Evolutionary conservation across 2,888 invertebrate species (phyloP).

Genomic region (Tigriopus californicus): DNA sequence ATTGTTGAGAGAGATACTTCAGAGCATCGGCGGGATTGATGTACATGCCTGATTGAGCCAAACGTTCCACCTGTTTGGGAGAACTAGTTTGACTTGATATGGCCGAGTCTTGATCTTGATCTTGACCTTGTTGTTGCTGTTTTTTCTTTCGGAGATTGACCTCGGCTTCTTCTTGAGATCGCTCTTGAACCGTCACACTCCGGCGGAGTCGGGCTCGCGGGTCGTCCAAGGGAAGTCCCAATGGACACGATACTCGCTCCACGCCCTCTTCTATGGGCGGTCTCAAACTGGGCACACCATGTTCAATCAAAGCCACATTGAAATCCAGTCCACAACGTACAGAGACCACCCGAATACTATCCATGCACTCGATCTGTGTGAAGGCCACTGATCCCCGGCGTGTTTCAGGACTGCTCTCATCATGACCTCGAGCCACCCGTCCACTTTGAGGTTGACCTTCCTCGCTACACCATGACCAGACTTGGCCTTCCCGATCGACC

Average conservation of each 20-base stretch:
- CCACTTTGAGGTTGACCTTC: neutral
- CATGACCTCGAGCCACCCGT: neutral
- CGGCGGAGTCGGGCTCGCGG: neutral
- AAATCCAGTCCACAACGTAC: conserved; percentile 55
- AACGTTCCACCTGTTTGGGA: conserved; percentile 5
- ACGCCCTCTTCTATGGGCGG: conserved; percentile 38
- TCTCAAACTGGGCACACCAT: conserved; percentile 30
- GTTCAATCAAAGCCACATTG: conserved; percentile 51
- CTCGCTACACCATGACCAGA: neutral
- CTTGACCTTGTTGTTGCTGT: conserved; percentile 22
- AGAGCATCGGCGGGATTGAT: conserved; percentile 56
- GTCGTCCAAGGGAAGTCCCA: conserved; percentile 17
- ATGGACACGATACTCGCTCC: conserved; percentile 37
- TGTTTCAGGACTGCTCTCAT: conserved; percentile 4
- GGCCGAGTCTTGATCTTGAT: conserved; percentile 23
- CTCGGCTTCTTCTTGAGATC: neutral
- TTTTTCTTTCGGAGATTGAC: neutral
- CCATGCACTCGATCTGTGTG: conserved; percentile 34
- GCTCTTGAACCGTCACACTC: conserved; percentile 1
- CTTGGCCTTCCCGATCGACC: neutral
- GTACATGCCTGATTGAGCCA: neutral
- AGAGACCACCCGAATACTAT: conserved; percentile 44
- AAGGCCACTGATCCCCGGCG: neutral
- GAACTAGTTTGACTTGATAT: neutral
- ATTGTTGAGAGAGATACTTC: conserved; percentile 51